A percentile compares a stretch with the other conserved stretches of the same genome.
These are phyloP conservation scores for Otus scops DNA, from an alignment of 2,797 vertebrate species.

Conservation along the genomic window DNA sequence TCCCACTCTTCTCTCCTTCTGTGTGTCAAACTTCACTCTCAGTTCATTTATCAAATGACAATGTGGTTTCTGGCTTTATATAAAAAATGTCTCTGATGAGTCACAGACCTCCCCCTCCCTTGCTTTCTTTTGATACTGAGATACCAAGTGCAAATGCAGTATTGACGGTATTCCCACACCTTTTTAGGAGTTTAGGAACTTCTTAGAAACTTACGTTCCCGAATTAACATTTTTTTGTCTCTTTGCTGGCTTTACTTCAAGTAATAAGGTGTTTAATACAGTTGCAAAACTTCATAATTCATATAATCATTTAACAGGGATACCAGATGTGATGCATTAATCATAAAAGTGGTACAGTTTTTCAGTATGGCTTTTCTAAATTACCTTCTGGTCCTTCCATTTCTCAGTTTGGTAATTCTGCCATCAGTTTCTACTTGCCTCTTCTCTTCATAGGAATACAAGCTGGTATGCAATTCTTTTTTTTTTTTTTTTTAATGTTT, in stretches of 20 bases:
- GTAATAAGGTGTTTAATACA: neutral
- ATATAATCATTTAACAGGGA: neutral
- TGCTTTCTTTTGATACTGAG: neutral
- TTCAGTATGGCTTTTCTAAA: slow-evolving; percentile 7
- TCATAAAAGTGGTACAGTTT: neutral
- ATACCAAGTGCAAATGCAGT: neutral
- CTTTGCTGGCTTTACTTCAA: neutral
- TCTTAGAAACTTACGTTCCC: neutral
- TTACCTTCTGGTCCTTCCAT: neutral
- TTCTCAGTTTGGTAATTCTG: neutral
- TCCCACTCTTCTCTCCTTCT: neutral
- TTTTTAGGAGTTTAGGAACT: neutral
- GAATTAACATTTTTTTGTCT: neutral
- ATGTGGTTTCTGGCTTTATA: neutral
- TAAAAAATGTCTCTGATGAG: neutral
- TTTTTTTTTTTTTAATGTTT: neutral
- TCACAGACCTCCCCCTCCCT: neutral
- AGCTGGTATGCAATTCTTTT: neutral
- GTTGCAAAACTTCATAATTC: neutral
- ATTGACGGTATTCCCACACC: neutral
- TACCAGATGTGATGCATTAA: neutral
- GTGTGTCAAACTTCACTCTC: neutral
- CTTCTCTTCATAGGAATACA: neutral
- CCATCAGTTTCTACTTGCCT: neutral
- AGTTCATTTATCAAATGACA: slow-evolving; percentile 4